Evolutionary conservation across 2,888 invertebrate genomes (phyloP), one percentile per base, ranked within the genome.

Genomic region (Myopa testacea): DNA sequence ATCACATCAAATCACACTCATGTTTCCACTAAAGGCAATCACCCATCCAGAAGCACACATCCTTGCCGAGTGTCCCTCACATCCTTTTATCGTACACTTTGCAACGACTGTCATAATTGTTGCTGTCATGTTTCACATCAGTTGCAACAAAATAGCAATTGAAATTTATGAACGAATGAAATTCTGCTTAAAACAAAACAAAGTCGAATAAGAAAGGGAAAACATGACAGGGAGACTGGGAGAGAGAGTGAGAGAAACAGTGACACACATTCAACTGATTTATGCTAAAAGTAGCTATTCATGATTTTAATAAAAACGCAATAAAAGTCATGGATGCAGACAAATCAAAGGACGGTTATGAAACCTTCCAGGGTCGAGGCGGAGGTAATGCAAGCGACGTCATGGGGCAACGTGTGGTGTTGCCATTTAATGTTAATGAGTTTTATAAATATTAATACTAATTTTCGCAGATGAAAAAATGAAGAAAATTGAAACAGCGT

Each of bases 21-120:
- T 45, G 45, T 45, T 45, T 12, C 3, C 14, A 12, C 55, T 14
- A 55, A 14, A 55, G n/a, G n/a, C 62, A 68, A 14, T 55, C 67
- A 58, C 60, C 40, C 67, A 65, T 67, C 74, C 79, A 80, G 75
- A 75, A 82, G 81, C 82, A 80, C 81, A 81, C 73, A 80, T 60
- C 60, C 76, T 68, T 65, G 65, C 52, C 69, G 38, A 26, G 52
- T 37, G 71, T 65, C 60, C 65, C 72, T 40, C 55, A 67, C n/a
- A 71, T 75, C 72, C 72, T 52, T 70, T 50, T 70, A 38, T 38
- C 55, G 65, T 45, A 37, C 50, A 72, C 67, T 78, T 62, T 76
- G 63, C 79, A 80, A 76, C 74, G 76, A 78, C 67, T 80, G 78
- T 73, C 76, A 80, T 80, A 78, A 80, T 78, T 80, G 79, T 80